Base-by-base conservation (phyloP, 1,140 invertebrate genomes). In the Sitobion miscanthi region DNA sequence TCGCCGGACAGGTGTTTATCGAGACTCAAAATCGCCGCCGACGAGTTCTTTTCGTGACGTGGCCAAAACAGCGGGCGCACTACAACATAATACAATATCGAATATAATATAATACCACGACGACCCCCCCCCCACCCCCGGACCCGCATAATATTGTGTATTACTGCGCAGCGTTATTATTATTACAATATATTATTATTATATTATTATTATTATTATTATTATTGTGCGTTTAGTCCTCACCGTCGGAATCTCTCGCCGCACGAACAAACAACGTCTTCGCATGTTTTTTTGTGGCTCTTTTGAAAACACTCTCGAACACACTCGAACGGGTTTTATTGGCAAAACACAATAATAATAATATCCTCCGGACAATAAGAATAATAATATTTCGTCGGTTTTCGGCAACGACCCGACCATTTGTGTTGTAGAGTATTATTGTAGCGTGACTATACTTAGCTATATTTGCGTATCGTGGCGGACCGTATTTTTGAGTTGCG, bases 241-340 rank as follows among this genome's bases (percentile, higher is more conserved):
- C 2, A 9, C 23, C 69, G 3, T 49, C 17, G 69, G 47, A 83
- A 82, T 92, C 85, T 38, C 47, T n/a, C 8, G 42, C 54, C 52
- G 25, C 45, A n/a, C 45, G 52, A 45, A 91, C 90, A 91, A 88
- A 91, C 90, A 77, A 91, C 42, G 62, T 47, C 42, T n/a, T 14
- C 14, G 38, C 3, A 8, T 57, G 38, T 85, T 54, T 90, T 90
- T 90, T 90, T 47, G 25, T 45, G n/a, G 69, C n/a, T 1, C 57
- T 57, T 77, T 90, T 90, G 9, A 57, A 91, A n/a, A 42, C 69
- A 38, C 90, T 35, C 62, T 54, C 77, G 21, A 82, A 92, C 47
- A n/a, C n/a, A 77, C 62, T 77, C 30, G 77, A 82, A 92, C 47
- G 91, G 47, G 77, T 92, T 92, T 92, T 92, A 92, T 92, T 92